Conservation (phyloP, 2,888 invertebrate genomes). For the Parasteatoda lunata region DNA sequence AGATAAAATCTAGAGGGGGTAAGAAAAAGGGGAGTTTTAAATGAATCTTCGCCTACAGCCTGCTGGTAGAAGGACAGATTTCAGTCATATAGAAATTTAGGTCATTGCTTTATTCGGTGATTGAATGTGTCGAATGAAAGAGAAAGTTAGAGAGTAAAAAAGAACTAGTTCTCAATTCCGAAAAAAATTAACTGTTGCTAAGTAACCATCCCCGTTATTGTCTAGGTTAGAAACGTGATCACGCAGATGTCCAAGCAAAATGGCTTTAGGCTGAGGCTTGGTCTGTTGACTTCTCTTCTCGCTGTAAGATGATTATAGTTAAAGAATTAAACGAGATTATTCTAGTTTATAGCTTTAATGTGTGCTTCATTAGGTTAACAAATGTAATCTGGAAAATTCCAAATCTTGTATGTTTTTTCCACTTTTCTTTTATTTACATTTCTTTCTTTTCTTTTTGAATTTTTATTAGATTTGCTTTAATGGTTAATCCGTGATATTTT, state of each 20-base stretch:
- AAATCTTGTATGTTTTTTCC: too few relatives aligned
- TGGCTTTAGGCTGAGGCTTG: conserved; percentile 44
- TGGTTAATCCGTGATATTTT: too few relatives aligned
- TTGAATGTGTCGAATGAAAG: background rate
- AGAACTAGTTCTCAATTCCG: background rate
- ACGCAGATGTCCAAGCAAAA: conserved; percentile 13
- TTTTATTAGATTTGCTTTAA: too few relatives aligned
- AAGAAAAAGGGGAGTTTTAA: too few relatives aligned
- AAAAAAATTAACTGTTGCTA: background rate
- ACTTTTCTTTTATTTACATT: too few relatives aligned
- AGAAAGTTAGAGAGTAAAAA: background rate
- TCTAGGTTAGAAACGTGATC: conserved; percentile 54
- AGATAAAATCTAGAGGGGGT: too few relatives aligned
- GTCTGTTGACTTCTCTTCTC: background rate
- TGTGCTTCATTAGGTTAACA: background rate
- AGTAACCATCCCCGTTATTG: background rate
- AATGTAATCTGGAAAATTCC: too few relatives aligned
- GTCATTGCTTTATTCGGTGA: background rate
- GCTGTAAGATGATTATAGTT: background rate
- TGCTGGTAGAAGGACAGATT: background rate
- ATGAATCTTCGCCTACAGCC: too few relatives aligned
- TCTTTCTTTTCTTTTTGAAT: too few relatives aligned
- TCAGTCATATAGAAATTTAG: background rate
- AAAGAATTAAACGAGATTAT: background rate
- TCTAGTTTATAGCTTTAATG: background rate